A percentile compares a stretch with the other conserved stretches of the same genome.
These are phyloP conservation scores for Barnardius zonarius DNA, from an alignment of 2,113 vertebrate species.

Conservation along the genomic window DNA sequence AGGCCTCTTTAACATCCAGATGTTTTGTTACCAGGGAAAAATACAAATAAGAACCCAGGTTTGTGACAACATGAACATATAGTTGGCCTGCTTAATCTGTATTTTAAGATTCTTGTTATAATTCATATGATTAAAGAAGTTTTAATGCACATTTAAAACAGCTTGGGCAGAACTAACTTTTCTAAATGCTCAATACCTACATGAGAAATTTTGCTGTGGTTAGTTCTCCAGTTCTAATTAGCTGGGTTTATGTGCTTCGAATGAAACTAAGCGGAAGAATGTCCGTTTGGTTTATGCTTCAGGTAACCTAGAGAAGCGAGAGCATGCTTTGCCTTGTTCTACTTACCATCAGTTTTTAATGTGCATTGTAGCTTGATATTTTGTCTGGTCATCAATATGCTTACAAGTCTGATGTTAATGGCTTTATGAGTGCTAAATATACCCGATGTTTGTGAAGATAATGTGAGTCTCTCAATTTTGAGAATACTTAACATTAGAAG, in stretches of 20 bases:
- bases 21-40: neutral
- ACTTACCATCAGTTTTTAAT: conserved; percentile 1
- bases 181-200: neutral
- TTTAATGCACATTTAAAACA: neutral
- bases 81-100: neutral
- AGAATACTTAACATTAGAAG: conserved; percentile 53
- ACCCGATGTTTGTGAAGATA: neutral
- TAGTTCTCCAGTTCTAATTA: conserved; percentile 23
- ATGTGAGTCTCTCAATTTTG: conserved; percentile 19
- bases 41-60: rapidly evolving
- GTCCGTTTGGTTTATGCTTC: conserved; percentile 23
- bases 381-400: conserved; percentile 23
- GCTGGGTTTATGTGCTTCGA: neutral
- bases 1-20: neutral
- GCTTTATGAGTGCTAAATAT: conserved; percentile 42
- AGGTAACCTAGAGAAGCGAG: neutral
- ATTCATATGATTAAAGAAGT: neutral
- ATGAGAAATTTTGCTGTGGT: neutral
- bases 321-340: conserved; percentile 10
- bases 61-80: neutral
- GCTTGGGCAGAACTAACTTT: neutral
- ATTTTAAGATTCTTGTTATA: neutral
- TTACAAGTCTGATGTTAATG: conserved; percentile 22
- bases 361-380: neutral
- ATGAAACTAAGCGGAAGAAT: neutral